Base-by-base conservation (phyloP, 2,797 vertebrate genomes). In the Benthosema pterotum region DNA sequence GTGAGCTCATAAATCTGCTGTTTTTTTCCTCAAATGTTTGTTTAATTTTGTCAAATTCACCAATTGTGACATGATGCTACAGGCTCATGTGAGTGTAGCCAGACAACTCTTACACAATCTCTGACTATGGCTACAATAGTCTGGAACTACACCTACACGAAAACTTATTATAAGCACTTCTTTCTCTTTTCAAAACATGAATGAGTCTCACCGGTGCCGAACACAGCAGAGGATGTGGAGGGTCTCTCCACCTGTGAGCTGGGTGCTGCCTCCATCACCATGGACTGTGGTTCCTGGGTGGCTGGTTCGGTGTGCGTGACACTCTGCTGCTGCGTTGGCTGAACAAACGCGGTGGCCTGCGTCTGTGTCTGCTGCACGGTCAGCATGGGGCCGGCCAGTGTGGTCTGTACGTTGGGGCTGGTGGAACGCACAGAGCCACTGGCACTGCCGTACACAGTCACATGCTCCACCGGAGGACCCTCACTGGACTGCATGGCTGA, bases 371-470 rank as follows among this genome's bases (percentile, higher is more conserved):
- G 95, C 77, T 94, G 97, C 67, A 95, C 92, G 0, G 89, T 94
- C 49, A 98, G 77, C 82, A 98, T 94, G 52, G 96, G 89, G 63
- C 95, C 94, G 0, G 95, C 88, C 54, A 98, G 85, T 0, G 95
- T 93, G 0, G 95, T 92, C 90, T 97, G 97, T 43, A 99, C 94
- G 0, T 97, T 99, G 46, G 98, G 98, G 79, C 98, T 99, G 52
- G 98, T 96, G n/a, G 98, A 99, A 69, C 97, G 96, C 67, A 99
- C 96, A 0, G 97, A 97, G 17, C 97, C 98, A 12, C 97, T 99
- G 25, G 97, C 72, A 9, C 95, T 99, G 62, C 96, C 96, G 2
- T 97, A 99, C 50, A 99, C 94, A 0, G 96, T 95, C 73, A 98
- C 96, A 0, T 99, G 98, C 63, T 99, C 98, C 83, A 97, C 82